phyloP scores from a whole-genome alignment of 2,888 invertebrate genomes.

The Pocota personata region DNA sequence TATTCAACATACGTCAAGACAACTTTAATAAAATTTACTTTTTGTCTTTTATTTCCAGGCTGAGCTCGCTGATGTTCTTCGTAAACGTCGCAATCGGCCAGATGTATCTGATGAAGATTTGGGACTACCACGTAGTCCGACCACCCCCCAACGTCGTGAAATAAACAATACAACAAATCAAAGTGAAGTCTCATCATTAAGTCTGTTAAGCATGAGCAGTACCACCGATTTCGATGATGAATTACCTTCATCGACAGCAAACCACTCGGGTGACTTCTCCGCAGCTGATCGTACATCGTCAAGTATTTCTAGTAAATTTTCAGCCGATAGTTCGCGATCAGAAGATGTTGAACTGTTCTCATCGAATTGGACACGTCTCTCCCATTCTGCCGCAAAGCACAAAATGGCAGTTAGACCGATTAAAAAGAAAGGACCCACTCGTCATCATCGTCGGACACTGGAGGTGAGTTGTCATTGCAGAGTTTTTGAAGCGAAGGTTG shows the following conservation, averaged over 20 bases:
- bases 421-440: constrained; percentile 89
- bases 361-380: constrained; percentile 84
- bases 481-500: background rate
- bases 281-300: constrained; percentile 72
- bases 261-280: constrained; percentile 68
- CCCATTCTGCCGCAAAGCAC: constrained; percentile 91
- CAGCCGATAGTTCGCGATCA: constrained; percentile 65
- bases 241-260: constrained; percentile 73
- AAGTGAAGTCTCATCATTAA: constrained; percentile 83
- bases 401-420: constrained; percentile 91
- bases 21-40: background rate
- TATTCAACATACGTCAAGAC: background rate
- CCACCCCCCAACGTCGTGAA: constrained; percentile 86
- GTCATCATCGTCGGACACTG: constrained; percentile 86
- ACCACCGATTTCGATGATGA: constrained; percentile 90
- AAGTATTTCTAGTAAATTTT: constrained; percentile 63
- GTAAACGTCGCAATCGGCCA: constrained; percentile 86
- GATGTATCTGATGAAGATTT: constrained; percentile 90
- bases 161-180: constrained; percentile 82
- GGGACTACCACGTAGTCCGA: constrained; percentile 89
- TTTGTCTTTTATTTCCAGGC: constrained; percentile 83
- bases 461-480: constrained; percentile 81
- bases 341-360: constrained; percentile 80
- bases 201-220: constrained; percentile 89
- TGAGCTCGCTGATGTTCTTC: constrained; percentile 89